Base-by-base conservation (phyloP, 2,113 vertebrate genomes). In the Coptodon rendalli region DNA sequence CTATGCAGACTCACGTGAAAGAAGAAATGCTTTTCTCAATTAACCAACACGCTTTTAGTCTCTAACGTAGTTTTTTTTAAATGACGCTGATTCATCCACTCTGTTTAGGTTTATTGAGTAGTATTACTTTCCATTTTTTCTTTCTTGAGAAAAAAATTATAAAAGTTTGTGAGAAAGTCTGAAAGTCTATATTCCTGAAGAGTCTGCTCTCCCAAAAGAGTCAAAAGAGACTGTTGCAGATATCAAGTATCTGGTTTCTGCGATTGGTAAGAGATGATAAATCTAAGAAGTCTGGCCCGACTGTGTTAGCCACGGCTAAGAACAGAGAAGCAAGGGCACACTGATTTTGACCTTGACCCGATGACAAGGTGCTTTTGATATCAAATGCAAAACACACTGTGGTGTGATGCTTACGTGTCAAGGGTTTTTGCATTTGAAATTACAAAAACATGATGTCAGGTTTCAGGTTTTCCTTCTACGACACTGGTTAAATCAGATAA, bases 241-340 rank as follows among this genome's bases (percentile, higher is more conserved):
- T 54, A 71, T 71, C n/a, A 24, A 83, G n/a, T 19, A 38, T 27
- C 27, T 61, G 61, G 89, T 86, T 87, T 79, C 85, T 66, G 59
- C 1, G n/a, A 82, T 13, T 24, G 48, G 82, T 87, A 4, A 81
- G 43, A 48, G 17, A 19, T 81, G 48, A 86, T 11, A 40, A 24
- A 9, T 63, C 8, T 8, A 19, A 31, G 10, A 36, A 56, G 34
- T 36, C 82, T 52, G 7, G 22, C 40, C 53, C 1, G 43, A 84
- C 80, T 80, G 10, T 17, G 71, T 76, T 76, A 48, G 40, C 24
- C 43, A 76, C 0, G 14, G 40, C 40, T 48, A 76, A 29, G 40
- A 48, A 7, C 14, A 76, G 68, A 29, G 24, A 76, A 48, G 40
- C 48, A 45, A 73, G 24, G 5, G 38, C 68, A 73, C 9, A 48